phyloP scores from a whole-genome alignment of 2,113 vertebrate species.

The Cryptomyrus ogoouensis region DNA sequence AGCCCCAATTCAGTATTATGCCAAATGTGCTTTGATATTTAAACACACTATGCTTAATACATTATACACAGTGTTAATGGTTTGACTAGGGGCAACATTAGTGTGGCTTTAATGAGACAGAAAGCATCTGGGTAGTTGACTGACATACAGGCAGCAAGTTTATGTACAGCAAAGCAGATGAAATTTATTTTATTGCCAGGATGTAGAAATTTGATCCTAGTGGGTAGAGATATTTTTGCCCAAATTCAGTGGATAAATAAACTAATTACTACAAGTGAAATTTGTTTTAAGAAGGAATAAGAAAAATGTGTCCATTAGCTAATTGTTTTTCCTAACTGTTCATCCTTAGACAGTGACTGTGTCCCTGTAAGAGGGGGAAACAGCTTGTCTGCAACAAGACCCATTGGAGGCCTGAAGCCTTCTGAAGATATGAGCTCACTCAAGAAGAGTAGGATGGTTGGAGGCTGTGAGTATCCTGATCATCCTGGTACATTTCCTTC shows the following conservation, averaged over 20 bases:
- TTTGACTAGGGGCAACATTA: not conserved
- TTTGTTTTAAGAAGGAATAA: not conserved
- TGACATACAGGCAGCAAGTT: not conserved
- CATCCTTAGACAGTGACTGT: not conserved
- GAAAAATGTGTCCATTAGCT: not conserved
- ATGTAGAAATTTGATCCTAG: not conserved
- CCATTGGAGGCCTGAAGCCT: not conserved
- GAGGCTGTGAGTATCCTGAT: not conserved
- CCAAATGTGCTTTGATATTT: slow-evolving; percentile 1
- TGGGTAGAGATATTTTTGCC: not conserved
- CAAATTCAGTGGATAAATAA: not conserved
- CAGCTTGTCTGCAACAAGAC: not conserved
- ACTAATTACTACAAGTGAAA: not conserved
- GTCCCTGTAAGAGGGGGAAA: not conserved
- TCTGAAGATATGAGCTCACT: not conserved
- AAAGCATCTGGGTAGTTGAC: not conserved
- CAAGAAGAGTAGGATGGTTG: not conserved
- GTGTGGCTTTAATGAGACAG: not conserved
- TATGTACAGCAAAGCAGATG: not conserved
- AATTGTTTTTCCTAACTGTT: not conserved
- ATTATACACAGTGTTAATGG: not conserved
- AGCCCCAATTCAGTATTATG: not conserved
- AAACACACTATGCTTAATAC: not conserved
- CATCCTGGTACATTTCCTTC: not conserved
- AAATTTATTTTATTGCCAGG: not conserved